These are phyloP conservation scores for Nezara viridula DNA, from an alignment of 2,888 invertebrate species.

Conservation along the genomic window DNA sequence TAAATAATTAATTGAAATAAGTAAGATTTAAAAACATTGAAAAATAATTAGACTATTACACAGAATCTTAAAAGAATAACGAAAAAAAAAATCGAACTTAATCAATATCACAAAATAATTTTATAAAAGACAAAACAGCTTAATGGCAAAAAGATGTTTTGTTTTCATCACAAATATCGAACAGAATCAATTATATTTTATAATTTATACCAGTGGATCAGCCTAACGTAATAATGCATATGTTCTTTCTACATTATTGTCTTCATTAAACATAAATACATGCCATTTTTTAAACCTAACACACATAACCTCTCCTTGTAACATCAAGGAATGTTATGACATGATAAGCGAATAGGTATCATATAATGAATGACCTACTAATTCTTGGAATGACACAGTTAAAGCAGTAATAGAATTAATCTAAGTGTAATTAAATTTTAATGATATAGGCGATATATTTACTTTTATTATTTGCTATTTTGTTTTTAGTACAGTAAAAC, in stretches of 20 bases:
- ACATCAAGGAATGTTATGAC: background rate
- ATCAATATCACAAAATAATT: background rate
- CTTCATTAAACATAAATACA: conserved; percentile 9
- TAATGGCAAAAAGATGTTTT: background rate
- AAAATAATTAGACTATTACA: background rate
- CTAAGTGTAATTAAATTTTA: background rate
- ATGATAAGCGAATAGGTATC: background rate
- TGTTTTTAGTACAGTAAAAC: background rate
- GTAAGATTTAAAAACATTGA: background rate
- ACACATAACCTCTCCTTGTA: background rate
- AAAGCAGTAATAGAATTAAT: conserved; percentile 31
- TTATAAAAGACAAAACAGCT: background rate
- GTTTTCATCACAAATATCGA: background rate
- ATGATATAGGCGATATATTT: background rate
- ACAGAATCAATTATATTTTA: background rate
- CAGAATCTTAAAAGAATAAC: background rate
- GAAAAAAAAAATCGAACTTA: background rate
- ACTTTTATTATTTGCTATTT: background rate
- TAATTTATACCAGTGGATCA: background rate
- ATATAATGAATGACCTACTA: background rate
- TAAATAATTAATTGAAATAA: background rate
- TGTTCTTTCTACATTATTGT: conserved; percentile 7
- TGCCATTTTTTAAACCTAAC: background rate
- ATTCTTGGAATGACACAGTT: background rate
- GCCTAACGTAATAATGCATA: background rate